These are phyloP conservation scores for Acanthosepion lycidas DNA, from an alignment of 2,888 invertebrate genomes.

Conservation along the genomic window DNA sequence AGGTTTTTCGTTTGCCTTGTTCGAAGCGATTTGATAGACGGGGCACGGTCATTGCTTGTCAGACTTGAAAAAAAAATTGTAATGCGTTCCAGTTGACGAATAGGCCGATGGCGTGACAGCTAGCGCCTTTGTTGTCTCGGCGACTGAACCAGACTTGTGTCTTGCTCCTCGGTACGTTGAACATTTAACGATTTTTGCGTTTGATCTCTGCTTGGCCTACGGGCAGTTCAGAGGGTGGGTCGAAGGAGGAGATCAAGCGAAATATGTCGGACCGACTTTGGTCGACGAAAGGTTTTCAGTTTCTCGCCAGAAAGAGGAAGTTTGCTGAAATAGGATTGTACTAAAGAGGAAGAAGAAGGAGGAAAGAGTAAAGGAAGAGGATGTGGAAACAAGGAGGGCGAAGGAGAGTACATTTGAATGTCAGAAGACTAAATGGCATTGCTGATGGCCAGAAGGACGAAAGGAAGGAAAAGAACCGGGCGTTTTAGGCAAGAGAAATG, in stretches of 20 bases:
- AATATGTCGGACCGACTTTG: background rate
- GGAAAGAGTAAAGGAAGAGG: background rate
- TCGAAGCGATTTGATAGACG: background rate
- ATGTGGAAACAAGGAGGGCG: background rate
- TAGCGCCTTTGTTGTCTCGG: constrained; percentile 20
- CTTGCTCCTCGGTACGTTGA: background rate
- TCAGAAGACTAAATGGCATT: background rate
- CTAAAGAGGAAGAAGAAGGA: background rate
- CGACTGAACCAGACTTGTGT: background rate
- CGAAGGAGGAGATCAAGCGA: background rate
- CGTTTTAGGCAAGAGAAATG: too few relatives aligned
- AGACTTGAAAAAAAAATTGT: background rate
- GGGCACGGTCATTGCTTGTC: background rate
- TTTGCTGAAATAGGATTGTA: background rate
- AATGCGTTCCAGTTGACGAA: constrained; percentile 23
- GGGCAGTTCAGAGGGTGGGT: background rate
- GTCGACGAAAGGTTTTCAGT: background rate
- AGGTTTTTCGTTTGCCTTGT: background rate
- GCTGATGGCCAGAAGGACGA: background rate
- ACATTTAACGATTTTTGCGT: constrained; percentile 33
- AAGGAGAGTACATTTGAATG: background rate
- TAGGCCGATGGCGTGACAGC: background rate
- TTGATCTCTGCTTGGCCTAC: constrained; percentile 3
- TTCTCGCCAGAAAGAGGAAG: background rate
- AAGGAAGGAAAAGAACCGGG: background rate